Evolutionary conservation across 2,888 invertebrate species (phyloP).

Genomic region (Vanessa cardui): DNA sequence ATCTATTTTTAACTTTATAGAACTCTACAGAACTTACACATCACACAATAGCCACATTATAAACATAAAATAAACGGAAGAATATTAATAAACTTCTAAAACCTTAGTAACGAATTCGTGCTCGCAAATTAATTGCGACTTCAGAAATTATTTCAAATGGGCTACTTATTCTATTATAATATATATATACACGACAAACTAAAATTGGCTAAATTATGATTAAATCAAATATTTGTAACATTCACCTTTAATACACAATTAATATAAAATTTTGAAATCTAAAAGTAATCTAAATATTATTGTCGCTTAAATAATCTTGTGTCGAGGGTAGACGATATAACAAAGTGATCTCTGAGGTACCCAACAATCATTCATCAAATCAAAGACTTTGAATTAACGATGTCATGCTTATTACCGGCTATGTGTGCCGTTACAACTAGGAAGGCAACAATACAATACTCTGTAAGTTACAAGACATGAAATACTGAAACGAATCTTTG

Average conservation of each 20-base stretch:
- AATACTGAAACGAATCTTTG: conserved; percentile 14
- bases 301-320: conserved; percentile 1
- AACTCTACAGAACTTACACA: conserved; percentile 23
- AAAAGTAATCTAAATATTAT: conserved; percentile 6
- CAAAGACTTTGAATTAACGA: background rate
- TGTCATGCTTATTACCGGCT: background rate
- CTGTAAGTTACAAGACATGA: conserved; percentile 2
- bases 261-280: conserved; percentile 8
- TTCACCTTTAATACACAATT: conserved; percentile 60
- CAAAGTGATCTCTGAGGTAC: background rate
- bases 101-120: conserved; percentile 17
- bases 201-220: conserved; percentile 66
- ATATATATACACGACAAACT: conserved; percentile 69
- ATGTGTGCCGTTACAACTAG: background rate
- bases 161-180: conserved; percentile 64
- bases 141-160: conserved; percentile 57
- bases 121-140: conserved; percentile 22
- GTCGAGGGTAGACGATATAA: background rate
- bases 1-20: conserved; percentile 30
- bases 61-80: conserved; percentile 24
- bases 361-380: background rate
- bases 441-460: conserved; percentile 1
- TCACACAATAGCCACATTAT: conserved; percentile 15
- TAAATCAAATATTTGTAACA: conserved; percentile 62
- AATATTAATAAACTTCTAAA: conserved; percentile 20